phyloP scores from a whole-genome alignment of 1,140 invertebrate genomes.

The Dryas iulia region DNA sequence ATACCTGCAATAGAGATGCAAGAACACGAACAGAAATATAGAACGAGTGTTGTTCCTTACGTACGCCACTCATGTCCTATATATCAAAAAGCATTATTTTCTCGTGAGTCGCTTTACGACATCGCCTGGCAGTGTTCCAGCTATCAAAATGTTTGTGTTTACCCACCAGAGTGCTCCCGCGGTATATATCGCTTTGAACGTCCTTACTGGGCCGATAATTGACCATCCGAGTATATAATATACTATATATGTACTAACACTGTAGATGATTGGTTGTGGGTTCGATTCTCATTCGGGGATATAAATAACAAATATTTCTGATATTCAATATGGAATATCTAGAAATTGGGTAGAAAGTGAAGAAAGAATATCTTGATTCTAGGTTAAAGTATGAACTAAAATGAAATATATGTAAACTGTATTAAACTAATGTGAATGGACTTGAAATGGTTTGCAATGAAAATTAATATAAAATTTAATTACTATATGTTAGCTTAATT shows the following conservation, averaged over 20 bases:
- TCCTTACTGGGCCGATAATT: conserved; percentile 8
- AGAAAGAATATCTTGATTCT: too few species aligned
- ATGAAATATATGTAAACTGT: too few species aligned
- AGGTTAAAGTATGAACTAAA: too few species aligned
- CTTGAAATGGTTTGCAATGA: too few species aligned
- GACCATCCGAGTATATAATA: conserved; percentile 2
- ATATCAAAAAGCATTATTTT: conserved; percentile 25
- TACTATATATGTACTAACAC: not conserved
- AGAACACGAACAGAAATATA: not conserved
- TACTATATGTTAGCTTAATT: too few species aligned
- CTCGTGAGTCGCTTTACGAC: conserved; percentile 16
- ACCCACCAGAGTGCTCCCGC: conserved; percentile 16
- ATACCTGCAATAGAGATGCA: not conserved
- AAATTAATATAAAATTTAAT: too few species aligned
- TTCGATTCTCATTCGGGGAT: too few species aligned
- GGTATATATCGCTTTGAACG: conserved; percentile 14
- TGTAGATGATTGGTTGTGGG: too few species aligned
- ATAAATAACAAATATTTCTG: too few species aligned
- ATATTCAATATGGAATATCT: too few species aligned
- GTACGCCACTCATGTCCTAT: conserved; percentile 5
- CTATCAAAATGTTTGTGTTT: conserved; percentile 46
- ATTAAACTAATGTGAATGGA: too few species aligned
- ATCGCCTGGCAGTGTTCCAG: conserved; percentile 45
- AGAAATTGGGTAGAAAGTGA: too few species aligned
- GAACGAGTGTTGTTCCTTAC: not conserved